Conservation (phyloP, 2,888 invertebrate genomes). For the Pyrrhosoma nymphula region DNA sequence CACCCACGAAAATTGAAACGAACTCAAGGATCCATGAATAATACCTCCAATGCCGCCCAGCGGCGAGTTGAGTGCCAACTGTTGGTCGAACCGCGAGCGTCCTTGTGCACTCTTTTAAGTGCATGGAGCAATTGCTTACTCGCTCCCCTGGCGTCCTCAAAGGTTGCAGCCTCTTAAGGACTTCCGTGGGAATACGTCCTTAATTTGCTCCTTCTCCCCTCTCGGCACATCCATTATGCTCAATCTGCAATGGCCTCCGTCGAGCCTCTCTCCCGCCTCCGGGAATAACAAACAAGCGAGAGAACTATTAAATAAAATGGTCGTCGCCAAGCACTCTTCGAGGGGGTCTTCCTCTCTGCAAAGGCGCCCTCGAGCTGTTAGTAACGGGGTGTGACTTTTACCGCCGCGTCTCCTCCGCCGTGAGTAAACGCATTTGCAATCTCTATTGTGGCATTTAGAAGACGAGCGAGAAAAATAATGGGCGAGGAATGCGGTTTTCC, state of each 20-base stretch:
- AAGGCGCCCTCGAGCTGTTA: not conserved
- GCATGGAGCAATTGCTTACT: not conserved
- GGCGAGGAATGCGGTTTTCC: not conserved
- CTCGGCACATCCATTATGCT: not conserved
- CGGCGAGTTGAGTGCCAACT: not conserved
- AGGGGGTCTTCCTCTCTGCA: too few relatives aligned
- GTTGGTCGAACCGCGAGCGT: not conserved
- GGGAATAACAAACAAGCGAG: conserved; percentile 1
- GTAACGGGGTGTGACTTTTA: not conserved
- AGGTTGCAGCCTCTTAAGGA: not conserved
- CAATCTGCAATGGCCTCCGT: not conserved
- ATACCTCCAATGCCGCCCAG: not conserved
- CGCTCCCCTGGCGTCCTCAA: not conserved
- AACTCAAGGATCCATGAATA: not conserved
- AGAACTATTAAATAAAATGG: conserved; percentile 1
- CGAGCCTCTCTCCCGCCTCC: not conserved
- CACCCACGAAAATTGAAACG: too few relatives aligned
- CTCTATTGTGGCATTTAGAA: not conserved
- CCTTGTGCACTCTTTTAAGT: not conserved
- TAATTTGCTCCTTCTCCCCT: not conserved
- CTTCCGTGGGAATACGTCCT: conserved; percentile 11
- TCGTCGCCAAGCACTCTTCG: not conserved
- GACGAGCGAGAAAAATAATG: not conserved
- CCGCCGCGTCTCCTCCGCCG: not conserved
- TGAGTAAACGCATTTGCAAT: not conserved